Base-by-base conservation (phyloP, 2,797 vertebrate species). In the Periophthalmus magnuspinnatus region DNA sequence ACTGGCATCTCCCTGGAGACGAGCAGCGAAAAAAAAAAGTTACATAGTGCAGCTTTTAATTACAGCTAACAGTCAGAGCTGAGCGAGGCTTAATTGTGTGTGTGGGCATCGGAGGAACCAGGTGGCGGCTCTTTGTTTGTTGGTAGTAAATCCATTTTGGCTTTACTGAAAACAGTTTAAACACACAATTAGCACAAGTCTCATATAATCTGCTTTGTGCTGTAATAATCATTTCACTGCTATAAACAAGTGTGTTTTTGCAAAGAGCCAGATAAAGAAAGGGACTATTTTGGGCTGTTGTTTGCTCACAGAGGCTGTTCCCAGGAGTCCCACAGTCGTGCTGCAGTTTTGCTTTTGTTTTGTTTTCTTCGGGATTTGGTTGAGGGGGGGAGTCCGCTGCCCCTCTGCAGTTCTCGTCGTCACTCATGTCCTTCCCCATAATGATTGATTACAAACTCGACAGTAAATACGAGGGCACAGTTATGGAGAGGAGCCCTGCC, bases 291-390 rank as follows among this genome's bases (percentile, higher is more conserved):
- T 82, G 87, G 91, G 80, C 84, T 68, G 85, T 88, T 93, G 91
- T 93, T 93, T 93, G 91, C 90, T 92, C 87, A 85, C 83, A 91
- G 89, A 89, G 82, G 91, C 82, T 48, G 86, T 94, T 93, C 91
- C 92, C 92, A 92, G 86, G 92, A 93, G 92, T 86, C 90, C 79
- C 89, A 64, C 72, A 80, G 81, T 66, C 78, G 84, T 69, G 63
- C 76, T 88, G 81, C 85, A 84, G 82, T 83, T 92, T 84, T 88
- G 82, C 83, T 88, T 91, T 89, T 90, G 84, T 86, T 85, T 90
- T 89, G 88, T 87, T 92, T 88, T 88, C 82, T 90, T 88, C 81
- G 32, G 83, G 79, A 90, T 89, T 84, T 83, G 82, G 83, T 86
- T 88, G 87, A 90, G 28, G n/a, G n/a, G 84, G 78, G 75, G 84